A percentile compares a stretch with the other conserved stretches of the same genome.
phyloP scores from a whole-genome alignment of 2,888 invertebrate species.

The Pharmacophagus antenor region DNA sequence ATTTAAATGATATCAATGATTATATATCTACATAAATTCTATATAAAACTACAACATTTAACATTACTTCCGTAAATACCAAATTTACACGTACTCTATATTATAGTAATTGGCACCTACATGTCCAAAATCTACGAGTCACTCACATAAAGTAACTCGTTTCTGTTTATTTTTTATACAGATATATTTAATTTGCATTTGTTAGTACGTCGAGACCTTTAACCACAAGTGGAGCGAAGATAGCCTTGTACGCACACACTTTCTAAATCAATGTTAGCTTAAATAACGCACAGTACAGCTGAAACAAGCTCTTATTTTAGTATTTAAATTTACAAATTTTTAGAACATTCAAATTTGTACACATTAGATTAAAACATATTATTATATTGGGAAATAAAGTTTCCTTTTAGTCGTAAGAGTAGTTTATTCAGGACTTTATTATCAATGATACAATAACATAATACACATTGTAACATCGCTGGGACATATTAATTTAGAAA shows the following conservation, averaged over 20 bases:
- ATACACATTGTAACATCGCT: too few relatives aligned
- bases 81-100: background rate
- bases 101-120: slow-evolving; percentile 1
- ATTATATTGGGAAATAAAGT: too few relatives aligned
- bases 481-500: too few relatives aligned
- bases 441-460: too few relatives aligned
- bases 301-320: background rate
- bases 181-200: slow-evolving; percentile 25
- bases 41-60: background rate
- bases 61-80: background rate
- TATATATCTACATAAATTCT: too few relatives aligned
- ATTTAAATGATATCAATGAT: too few relatives aligned
- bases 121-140: background rate
- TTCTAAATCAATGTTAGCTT: slow-evolving; percentile 20
- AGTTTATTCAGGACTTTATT: too few relatives aligned
- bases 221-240: slow-evolving; percentile 9
- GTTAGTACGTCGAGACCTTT: slow-evolving; percentile 30
- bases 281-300: background rate
- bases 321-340: too few relatives aligned
- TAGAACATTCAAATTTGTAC: too few relatives aligned
- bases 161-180: slow-evolving; percentile 37
- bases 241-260: slow-evolving; percentile 15
- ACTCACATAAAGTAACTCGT: slow-evolving; percentile 36
- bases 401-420: too few relatives aligned
- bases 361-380: too few relatives aligned